Evolutionary conservation across 2,113 vertebrate species (phyloP), one percentile per base, ranked within the genome.

Genomic region (Brachionichthys hirsutus): DNA sequence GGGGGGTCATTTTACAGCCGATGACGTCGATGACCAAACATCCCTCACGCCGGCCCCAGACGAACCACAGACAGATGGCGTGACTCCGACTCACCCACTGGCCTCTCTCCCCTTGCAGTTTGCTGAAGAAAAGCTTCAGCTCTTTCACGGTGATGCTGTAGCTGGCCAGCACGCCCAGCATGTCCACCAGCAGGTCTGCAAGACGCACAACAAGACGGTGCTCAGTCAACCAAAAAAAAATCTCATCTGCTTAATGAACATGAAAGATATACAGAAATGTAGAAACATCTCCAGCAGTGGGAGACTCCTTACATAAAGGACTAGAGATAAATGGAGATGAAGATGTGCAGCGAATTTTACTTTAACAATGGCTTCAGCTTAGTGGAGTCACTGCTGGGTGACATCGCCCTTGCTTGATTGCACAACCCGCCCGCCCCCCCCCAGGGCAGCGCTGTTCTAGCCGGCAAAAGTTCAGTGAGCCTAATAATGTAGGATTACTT

Each of bases 101-200:
- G 82, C 92, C 93, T 87, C 92, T 93, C 81, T 95, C 93, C 87
- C 95, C 97, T 86, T 95, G 96, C 70, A 99, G 92, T 80, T 95
- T 97, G 90, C 97, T 98, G 91, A 98, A 98, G 89, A 96, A 96
- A 4, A 99, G 89, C 89, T 98, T 99, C 42, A 99, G 88, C 73
- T 99, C 97, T 64, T 95, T 95, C 64, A 98, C 97, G 0, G 95
- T 98, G 90, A 99, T 90, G 90, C 94, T 98, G 86, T 99, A 99
- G 89, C 94, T 97, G 50, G 97, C 96, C 76, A 99, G 80, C 54
- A 98, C 96, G 14, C 97, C 95, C 83, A 99, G 80, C 95, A 96
- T 97, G 81, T 98, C 97, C 85, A 98, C 97, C 48, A 98, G 80
- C 68, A 99, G 91, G 91, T 99, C 97, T 99, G 86, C 8, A 81